A percentile compares a stretch with the other conserved stretches of the same genome.
These are phyloP conservation scores for Streblospio benedicti DNA, from an alignment of 1,140 invertebrate genomes.

Conservation along the genomic window DNA sequence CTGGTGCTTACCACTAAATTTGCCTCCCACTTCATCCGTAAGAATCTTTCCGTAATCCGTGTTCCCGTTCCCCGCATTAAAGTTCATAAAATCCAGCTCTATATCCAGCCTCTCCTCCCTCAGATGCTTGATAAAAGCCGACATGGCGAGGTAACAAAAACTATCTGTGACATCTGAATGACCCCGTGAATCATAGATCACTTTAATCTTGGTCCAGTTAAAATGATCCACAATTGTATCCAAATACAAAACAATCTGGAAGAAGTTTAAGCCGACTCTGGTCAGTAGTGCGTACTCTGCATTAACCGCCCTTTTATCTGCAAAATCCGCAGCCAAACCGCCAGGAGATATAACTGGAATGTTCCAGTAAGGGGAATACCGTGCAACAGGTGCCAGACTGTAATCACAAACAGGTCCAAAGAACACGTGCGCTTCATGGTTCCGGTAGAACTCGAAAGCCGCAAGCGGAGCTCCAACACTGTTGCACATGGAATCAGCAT, in stretches of 20 bases:
- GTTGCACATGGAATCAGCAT: constrained; percentile 68
- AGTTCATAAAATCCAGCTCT: constrained; percentile 62
- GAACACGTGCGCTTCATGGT: constrained; percentile 60
- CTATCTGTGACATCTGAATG: constrained; percentile 48
- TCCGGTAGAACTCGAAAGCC: constrained; percentile 31
- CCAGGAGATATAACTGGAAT: constrained; percentile 81
- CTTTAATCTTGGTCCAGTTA: constrained; percentile 59
- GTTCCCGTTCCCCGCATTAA: constrained; percentile 33
- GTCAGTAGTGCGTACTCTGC: constrained; percentile 66
- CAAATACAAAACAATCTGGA: constrained; percentile 49
- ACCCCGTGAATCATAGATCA: constrained; percentile 63
- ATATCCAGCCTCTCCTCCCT: constrained; percentile 29
- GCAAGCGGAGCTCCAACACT: constrained; percentile 56
- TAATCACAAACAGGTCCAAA: constrained; percentile 87
- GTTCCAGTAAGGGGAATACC: constrained; percentile 75
- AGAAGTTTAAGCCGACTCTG: constrained; percentile 66
- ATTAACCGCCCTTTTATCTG: constrained; percentile 26
- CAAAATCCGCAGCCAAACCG: constrained; percentile 72
- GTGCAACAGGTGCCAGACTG: constrained; percentile 78
- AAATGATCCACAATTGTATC: constrained; percentile 55
- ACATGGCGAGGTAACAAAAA: constrained; percentile 46
- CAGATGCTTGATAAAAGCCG: constrained; percentile 24
- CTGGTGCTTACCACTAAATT: constrained; percentile 41
- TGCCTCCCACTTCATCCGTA: constrained; percentile 29
- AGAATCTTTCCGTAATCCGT: constrained; percentile 51